Conservation (phyloP, 2,888 invertebrate genomes). For the Belgica antarctica region DNA sequence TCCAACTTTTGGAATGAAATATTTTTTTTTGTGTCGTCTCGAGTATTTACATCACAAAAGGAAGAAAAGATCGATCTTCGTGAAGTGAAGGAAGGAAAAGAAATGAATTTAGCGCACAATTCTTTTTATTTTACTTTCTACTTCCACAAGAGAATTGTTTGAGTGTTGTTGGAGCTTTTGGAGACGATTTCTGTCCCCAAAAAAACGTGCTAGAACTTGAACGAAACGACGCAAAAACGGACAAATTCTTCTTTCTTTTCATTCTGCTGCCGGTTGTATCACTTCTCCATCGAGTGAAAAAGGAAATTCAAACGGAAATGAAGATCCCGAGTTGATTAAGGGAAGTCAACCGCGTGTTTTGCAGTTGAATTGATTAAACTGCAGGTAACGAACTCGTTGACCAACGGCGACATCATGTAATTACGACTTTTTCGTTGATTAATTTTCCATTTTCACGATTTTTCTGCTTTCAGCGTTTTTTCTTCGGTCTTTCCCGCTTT, state of each 20-base stretch:
- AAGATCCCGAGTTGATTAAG: slow-evolving; percentile 25
- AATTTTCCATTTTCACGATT: too few species aligned
- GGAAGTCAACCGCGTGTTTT: background rate
- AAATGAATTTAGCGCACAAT: slow-evolving; percentile 16
- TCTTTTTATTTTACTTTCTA: too few species aligned
- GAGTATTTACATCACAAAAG: slow-evolving; percentile 33
- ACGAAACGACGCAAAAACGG: background rate
- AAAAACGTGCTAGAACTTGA: slow-evolving; percentile 5
- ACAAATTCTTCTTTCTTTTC: slow-evolving; percentile 33
- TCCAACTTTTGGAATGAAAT: slow-evolving; percentile 11
- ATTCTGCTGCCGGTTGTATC: background rate
- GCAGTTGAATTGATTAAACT: slow-evolving; percentile 1
- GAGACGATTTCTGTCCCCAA: slow-evolving; percentile 1
- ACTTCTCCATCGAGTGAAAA: background rate
- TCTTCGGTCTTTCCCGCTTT: background rate
- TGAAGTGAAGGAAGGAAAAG: background rate
- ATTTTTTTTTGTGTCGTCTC: background rate
- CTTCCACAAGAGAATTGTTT: background rate
- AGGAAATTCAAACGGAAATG: slow-evolving; percentile 40
- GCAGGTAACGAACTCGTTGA: slow-evolving; percentile 10
- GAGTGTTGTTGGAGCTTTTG: too few species aligned
- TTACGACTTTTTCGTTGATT: too few species aligned
- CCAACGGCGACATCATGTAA: background rate
- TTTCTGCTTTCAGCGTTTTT: background rate
- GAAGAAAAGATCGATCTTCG: background rate